Evolutionary conservation across 92 coral and sea anemone species (phyloP), one percentile per base, ranked within the genome.

Genomic region (Actinernus sp.): DNA sequence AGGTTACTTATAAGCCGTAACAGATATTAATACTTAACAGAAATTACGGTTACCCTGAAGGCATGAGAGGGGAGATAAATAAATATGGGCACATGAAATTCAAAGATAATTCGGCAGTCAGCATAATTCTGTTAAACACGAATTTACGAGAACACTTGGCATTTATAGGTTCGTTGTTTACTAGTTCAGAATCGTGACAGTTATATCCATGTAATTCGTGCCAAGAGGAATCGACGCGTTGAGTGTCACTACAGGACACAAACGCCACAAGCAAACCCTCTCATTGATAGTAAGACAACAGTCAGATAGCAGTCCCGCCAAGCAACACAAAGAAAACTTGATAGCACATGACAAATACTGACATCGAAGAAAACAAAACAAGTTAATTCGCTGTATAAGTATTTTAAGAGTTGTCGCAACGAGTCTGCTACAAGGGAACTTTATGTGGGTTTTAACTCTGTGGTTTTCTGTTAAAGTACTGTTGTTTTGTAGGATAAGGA

Each of bases 111-210:
- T n/a, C n/a, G n/a, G n/a, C n/a, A n/a, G n/a, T n/a, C n/a, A n/a
- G n/a, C n/a, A n/a, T n/a, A n/a, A n/a, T n/a, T n/a, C n/a, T n/a
- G n/a, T n/a, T n/a, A n/a, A n/a, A n/a, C n/a, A n/a, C n/a, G n/a
- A n/a, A n/a, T n/a, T n/a, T n/a, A n/a, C n/a, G n/a, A n/a, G n/a
- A 33, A 48, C 72, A 65, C 58, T 48, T 48, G 44, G 31, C 72
- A 65, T 65, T 65, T 65, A 65, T 65, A 40, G 47, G 58, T 65
- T 65, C 48, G 50, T 58, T 68, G 75, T 68, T 68, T 39, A 54
- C 49, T 68, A 70, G 66, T 57, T 54, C 24, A 36, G 57, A 70
- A 57, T 70, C 78, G 78, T 70, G 78, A 70, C 61, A 41, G 66
- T 17, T 70, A 41, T n/a, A n/a, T 46, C 24, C 66, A 10, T 70